These are phyloP conservation scores for Brachyalestes nurse DNA, from an alignment of 2,797 vertebrate species.

Conservation along the genomic window DNA sequence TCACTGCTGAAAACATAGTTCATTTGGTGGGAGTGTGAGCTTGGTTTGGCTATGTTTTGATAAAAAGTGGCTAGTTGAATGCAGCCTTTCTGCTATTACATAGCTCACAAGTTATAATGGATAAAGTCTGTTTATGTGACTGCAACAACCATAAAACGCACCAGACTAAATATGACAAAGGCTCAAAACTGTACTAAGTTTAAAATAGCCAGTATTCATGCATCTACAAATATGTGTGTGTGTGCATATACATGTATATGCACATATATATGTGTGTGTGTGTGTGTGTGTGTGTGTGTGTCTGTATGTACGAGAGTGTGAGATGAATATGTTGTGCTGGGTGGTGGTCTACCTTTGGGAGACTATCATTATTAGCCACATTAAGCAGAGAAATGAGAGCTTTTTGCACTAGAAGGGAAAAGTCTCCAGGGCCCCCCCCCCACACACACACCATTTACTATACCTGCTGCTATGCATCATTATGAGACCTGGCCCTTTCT, in stretches of 20 bases:
- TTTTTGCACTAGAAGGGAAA: slow-evolving; percentile 47
- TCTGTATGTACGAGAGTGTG: background rate
- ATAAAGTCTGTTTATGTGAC: too few species aligned
- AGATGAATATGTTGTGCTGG: slow-evolving; percentile 38
- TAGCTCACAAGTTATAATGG: too few species aligned
- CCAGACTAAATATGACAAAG: background rate
- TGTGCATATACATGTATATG: too few species aligned
- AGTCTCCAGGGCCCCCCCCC: slow-evolving; percentile 38
- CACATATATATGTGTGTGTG: too few species aligned
- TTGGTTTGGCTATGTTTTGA: background rate
- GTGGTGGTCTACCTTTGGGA: slow-evolving; percentile 41
- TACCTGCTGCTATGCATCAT: slow-evolving; percentile 42
- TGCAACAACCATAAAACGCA: too few species aligned
- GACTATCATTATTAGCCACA: slow-evolving; percentile 54
- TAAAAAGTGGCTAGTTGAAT: background rate
- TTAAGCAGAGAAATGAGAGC: slow-evolving; percentile 55
- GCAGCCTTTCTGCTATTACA: background rate
- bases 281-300: too few species aligned
- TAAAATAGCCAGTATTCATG: background rate
- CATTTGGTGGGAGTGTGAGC: background rate
- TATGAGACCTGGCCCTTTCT: slow-evolving; percentile 18
- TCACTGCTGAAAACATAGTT: too few species aligned
- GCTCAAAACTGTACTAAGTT: background rate
- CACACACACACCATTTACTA: slow-evolving; percentile 34
- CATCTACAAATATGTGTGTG: background rate